Evolutionary conservation across 2,797 vertebrate genomes (phyloP), one percentile per base, ranked within the genome.

Genomic region (Hippoglossus hippoglossus): DNA sequence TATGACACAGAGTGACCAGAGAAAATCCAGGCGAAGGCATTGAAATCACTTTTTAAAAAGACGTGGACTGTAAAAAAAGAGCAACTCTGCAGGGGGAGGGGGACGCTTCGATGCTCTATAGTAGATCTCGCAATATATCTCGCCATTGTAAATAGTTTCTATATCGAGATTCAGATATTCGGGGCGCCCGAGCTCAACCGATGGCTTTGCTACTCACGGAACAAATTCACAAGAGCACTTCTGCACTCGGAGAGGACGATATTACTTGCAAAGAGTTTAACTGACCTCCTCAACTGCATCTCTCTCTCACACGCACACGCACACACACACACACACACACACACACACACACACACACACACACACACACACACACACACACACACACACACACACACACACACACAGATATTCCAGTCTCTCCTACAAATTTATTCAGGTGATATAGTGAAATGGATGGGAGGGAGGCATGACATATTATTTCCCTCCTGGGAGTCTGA

Each of bases 391-490:
- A 25, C 50, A 52, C 22, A 52, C 50, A 51, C 50, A 52, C 21
- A 51, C 21, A 24, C 21, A 51, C 18, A 55, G 16, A 59, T 67
- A 66, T 79, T 58, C 62, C 63, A 53, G 74, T 64, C 70, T 63
- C 70, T 73, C 68, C 79, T 22, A 66, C 80, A 82, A 75, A 89
- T 86, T 19, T 86, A 82, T 83, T 85, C 81, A 76, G 80, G 80
- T 66, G 80, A 88, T 87, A 79, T 64, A 81, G 73, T 71, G 84
- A 84, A 90, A 87, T 84, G 73, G 76, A 84, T 77, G 57, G 83
- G 79, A 83, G 81, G 82, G 59, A 81, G 67, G 64, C 73, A 71
- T 73, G 75, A 87, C 87, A 87, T 86, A 87, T 87, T 84, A 90
- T 88, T 87, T 84, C 77, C 87, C 87, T 85, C 81, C 80, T 34